phyloP scores from a whole-genome alignment of 2,797 vertebrate genomes.

The Chrosomus eos region DNA sequence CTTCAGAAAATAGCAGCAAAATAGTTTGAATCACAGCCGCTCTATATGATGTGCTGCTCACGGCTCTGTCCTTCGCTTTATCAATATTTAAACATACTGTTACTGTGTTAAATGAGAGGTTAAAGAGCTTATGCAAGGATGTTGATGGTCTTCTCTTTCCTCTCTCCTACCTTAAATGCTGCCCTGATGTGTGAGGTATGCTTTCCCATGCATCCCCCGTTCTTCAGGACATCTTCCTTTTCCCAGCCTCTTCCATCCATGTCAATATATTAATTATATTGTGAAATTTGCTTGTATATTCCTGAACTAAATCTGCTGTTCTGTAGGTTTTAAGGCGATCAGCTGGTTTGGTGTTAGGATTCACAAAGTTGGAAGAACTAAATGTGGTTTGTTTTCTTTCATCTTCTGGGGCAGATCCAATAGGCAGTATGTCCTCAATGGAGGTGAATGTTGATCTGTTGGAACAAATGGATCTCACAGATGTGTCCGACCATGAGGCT shows the following conservation, averaged over 20 bases:
- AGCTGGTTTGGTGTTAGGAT: not conserved
- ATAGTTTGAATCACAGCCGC: not conserved
- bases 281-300: not conserved
- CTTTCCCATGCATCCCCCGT: not conserved
- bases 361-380: not conserved
- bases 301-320: not conserved
- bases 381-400: not conserved
- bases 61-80: not conserved
- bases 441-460: constrained; percentile 85
- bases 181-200: constrained; percentile 52
- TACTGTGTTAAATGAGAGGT: constrained; percentile 40
- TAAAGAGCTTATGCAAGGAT: constrained; percentile 28
- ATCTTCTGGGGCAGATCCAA: constrained; percentile 57
- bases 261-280: not conserved
- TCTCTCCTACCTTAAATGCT: constrained; percentile 37
- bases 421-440: constrained; percentile 81
- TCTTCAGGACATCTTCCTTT: not conserved
- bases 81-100: constrained; percentile 47
- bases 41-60: constrained; percentile 1
- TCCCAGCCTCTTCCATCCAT: not conserved
- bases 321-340: not conserved
- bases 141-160: constrained; percentile 32
- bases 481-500: constrained; percentile 93
- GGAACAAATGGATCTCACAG: constrained; percentile 93
- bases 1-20: not conserved